Conservation (phyloP, 2,113 vertebrate genomes). For the Opisthocomus hoazin region DNA sequence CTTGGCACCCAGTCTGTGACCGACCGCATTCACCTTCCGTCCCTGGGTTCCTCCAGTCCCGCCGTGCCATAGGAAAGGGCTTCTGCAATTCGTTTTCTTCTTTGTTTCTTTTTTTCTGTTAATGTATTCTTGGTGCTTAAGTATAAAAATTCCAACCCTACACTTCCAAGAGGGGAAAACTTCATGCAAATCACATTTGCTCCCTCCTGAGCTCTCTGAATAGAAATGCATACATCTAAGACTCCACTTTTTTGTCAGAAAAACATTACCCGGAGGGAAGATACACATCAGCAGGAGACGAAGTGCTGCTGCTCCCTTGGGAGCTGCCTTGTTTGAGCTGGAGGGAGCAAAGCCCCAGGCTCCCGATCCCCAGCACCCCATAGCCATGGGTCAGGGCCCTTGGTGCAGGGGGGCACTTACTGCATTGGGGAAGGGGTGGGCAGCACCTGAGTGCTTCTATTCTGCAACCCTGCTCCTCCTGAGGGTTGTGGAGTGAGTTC, state of each 20-base stretch:
- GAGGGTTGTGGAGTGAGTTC: background rate
- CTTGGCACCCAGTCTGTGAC: background rate
- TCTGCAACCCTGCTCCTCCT: background rate
- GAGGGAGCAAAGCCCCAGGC: background rate
- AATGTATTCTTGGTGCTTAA: background rate
- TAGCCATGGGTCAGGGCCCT: background rate
- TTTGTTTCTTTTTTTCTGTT: background rate
- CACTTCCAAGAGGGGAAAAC: background rate
- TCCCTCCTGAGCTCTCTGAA: background rate
- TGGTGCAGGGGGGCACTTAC: background rate
- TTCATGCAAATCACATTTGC: background rate
- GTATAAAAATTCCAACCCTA: background rate
- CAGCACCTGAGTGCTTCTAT: fast-evolving
- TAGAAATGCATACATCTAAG: background rate
- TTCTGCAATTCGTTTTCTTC: background rate
- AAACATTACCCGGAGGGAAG: background rate
- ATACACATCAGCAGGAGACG: background rate
- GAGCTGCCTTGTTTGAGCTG: background rate
- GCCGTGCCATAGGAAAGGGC: background rate
- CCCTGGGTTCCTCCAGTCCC: background rate
- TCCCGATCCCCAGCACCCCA: background rate
- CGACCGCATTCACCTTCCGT: fast-evolving
- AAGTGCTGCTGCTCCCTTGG: background rate
- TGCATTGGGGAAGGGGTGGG: background rate
- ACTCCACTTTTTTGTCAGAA: background rate